A percentile compares a stretch with the other conserved stretches of the same genome.
These are phyloP conservation scores for Telmatherina bonti DNA, from an alignment of 2,797 vertebrate genomes.

Conservation along the genomic window DNA sequence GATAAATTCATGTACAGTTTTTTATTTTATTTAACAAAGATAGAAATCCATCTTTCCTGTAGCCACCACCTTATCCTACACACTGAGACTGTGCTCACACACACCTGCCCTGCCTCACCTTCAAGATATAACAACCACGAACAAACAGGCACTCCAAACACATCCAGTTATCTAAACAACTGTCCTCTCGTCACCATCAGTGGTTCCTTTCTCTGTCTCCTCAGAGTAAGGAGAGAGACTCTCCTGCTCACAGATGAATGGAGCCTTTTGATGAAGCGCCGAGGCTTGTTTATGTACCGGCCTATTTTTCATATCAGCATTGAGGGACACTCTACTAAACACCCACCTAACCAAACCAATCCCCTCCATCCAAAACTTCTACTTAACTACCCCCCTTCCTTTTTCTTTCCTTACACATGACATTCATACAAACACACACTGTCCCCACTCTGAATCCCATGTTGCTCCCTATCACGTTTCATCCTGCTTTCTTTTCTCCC, in stretches of 20 bases:
- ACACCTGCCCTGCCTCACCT: conserved; percentile 67
- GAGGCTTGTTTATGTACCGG: conserved; percentile 81
- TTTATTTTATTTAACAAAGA: not conserved
- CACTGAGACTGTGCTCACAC: conserved; percentile 60
- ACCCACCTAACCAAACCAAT: not conserved
- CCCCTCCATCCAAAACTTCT: conserved; percentile 57
- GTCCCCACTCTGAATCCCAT: conserved; percentile 65
- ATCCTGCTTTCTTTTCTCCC: conserved; percentile 75
- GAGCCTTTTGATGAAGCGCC: conserved; percentile 77
- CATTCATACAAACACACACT: conserved; percentile 54
- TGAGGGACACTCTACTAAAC: conserved; percentile 72
- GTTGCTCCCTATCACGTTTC: conserved; percentile 76
- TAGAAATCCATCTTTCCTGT: conserved; percentile 11
- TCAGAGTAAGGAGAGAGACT: conserved; percentile 75
- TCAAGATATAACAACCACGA: conserved; percentile 32
- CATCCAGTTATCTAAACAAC: conserved; percentile 81
- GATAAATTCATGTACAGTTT: no score
- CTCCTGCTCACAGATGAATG: conserved; percentile 81
- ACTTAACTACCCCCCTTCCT: conserved; percentile 34
- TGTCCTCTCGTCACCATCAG: conserved; percentile 69
- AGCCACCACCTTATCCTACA: conserved; percentile 50
- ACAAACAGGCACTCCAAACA: conserved; percentile 68
- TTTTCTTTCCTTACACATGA: conserved; percentile 22
- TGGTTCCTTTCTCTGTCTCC: conserved; percentile 70
- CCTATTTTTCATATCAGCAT: conserved; percentile 79